These are phyloP conservation scores for Sitta europaea DNA, from an alignment of 2,113 vertebrate genomes.

Conservation along the genomic window DNA sequence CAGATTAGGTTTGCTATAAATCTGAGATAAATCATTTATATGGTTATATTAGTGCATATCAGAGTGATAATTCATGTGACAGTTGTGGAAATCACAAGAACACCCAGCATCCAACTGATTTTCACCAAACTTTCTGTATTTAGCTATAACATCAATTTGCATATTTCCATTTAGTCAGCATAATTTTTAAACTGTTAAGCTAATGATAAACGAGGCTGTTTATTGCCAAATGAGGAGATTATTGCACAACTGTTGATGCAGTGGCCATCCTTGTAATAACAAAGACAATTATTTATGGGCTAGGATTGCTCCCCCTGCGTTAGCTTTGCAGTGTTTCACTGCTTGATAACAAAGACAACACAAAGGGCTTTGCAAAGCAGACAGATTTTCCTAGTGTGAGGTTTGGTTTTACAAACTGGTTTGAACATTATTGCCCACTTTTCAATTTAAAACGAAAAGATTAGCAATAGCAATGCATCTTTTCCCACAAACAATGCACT, in stretches of 20 bases:
- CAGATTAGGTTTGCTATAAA: slow-evolving; percentile 41
- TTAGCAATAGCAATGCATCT: neutral
- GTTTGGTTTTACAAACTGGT: neutral
- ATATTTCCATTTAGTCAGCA: neutral
- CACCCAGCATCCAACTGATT: neutral
- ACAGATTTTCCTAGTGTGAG: neutral
- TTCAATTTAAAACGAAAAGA: neutral
- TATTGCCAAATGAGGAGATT: neutral
- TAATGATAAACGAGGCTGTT: slow-evolving; percentile 34
- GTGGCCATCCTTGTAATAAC: neutral
- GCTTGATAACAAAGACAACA: neutral
- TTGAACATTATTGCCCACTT: neutral
- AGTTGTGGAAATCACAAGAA: slow-evolving; percentile 2
- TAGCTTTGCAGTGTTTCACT: neutral
- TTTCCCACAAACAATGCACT: neutral
- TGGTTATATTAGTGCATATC: neutral
- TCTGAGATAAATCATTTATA: slow-evolving; percentile 34
- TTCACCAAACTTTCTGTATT: slow-evolving; percentile 10
- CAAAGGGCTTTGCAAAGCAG: neutral
- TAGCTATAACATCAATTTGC: neutral
- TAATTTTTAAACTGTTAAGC: neutral
- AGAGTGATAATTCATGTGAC: slow-evolving; percentile 6
- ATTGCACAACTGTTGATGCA: neutral
- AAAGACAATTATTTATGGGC: neutral
- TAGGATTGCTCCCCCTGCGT: neutral